phyloP scores from a whole-genome alignment of 2,888 invertebrate genomes.

The Biston stratarius region DNA sequence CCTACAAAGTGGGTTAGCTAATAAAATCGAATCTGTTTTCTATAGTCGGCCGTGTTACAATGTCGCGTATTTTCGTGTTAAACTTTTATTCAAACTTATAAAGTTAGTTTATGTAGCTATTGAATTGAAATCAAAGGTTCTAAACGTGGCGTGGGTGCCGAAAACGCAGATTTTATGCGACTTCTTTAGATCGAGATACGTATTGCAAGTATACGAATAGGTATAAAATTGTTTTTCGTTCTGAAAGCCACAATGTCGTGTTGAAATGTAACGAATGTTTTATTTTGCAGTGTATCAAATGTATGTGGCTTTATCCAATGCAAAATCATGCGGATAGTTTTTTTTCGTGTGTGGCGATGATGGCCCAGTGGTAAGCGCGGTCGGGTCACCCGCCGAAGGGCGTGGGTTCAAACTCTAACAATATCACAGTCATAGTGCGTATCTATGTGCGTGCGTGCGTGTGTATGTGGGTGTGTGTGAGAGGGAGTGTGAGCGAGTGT shows the following conservation, averaged over 20 bases:
- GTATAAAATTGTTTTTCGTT: not conserved
- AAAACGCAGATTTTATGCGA: slow-evolving; percentile 13
- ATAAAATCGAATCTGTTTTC: slow-evolving; percentile 22
- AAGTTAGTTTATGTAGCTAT: slow-evolving; percentile 22
- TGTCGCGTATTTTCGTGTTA: slow-evolving; percentile 21
- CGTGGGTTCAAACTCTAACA: no score
- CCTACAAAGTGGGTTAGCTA: slow-evolving; percentile 21
- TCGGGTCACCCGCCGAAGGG: no score
- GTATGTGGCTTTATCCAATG: no score
- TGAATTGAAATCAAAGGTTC: slow-evolving; percentile 23
- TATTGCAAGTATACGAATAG: not conserved
- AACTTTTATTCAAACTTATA: slow-evolving; percentile 13
- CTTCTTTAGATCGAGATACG: slow-evolving; percentile 7
- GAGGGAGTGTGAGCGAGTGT: no score
- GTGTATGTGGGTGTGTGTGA: no score
- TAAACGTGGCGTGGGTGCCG: slow-evolving; percentile 4
- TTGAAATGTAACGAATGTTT: not conserved
- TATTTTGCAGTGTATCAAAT: no score
- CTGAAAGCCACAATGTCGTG: not conserved
- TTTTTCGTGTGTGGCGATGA: no score
- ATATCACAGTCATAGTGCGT: no score
- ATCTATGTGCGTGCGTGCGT: no score
- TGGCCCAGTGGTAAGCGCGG: no score
- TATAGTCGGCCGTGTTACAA: slow-evolving; percentile 17
- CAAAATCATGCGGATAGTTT: no score